These are phyloP conservation scores for Danio albolineatus DNA, from an alignment of 2,797 vertebrate species.

Conservation along the genomic window DNA sequence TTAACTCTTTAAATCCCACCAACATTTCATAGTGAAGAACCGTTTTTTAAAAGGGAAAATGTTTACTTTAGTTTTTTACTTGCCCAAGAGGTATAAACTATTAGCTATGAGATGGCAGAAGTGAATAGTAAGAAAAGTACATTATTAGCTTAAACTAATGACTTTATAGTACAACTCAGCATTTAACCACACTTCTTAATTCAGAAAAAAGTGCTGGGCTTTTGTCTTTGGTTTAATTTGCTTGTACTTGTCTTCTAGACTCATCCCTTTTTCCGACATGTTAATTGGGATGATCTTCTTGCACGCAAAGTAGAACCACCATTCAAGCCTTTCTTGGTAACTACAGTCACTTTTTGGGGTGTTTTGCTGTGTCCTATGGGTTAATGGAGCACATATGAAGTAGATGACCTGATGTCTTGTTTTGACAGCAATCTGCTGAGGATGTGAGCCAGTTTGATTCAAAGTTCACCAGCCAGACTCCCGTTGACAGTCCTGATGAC, in stretches of 20 bases:
- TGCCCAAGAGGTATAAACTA: too few relatives aligned
- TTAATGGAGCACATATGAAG: not conserved
- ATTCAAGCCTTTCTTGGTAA: constrained; percentile 95
- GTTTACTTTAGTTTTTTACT: too few relatives aligned
- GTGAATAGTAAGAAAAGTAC: too few relatives aligned
- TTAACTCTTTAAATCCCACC: not conserved
- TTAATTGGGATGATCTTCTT: constrained; percentile 95
- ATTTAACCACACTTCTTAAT: not conserved
- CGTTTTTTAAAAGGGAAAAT: too few relatives aligned
- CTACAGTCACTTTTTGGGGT: constrained; percentile 60
- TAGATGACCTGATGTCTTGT: constrained; percentile 4
- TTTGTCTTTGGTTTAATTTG: not conserved
- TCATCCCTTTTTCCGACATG: constrained; percentile 95
- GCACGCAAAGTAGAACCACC: constrained; percentile 96
- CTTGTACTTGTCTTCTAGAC: constrained; percentile 71
- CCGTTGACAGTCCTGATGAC: constrained; percentile 99
- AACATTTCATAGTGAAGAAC: not conserved
- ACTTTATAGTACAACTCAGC: not conserved
- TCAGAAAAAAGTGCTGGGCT: not conserved
- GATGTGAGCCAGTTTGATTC: constrained; percentile 99
- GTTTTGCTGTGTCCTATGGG: not conserved
- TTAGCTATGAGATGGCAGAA: too few relatives aligned
- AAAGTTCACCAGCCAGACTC: constrained; percentile 99
- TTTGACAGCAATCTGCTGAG: constrained; percentile 94
- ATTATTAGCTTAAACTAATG: not conserved